A percentile compares a stretch with the other conserved stretches of the same genome.
phyloP scores from a whole-genome alignment of 2,113 vertebrate genomes.

The Bubo blakistoni region DNA sequence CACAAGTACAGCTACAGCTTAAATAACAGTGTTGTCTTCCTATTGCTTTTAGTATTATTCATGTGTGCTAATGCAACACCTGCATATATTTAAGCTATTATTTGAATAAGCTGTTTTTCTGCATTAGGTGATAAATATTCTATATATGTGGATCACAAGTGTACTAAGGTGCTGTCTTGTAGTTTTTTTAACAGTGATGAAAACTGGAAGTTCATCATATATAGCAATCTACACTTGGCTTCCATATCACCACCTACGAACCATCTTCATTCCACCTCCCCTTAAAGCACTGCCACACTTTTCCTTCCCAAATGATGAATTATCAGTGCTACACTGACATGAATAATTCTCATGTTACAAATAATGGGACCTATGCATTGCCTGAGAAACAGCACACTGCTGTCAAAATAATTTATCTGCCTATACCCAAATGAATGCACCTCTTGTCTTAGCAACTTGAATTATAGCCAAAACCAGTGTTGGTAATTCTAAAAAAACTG shows the following conservation, averaged over 20 bases:
- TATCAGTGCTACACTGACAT: background rate
- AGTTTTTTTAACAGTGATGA: background rate
- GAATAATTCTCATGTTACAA: background rate
- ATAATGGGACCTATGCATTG: background rate
- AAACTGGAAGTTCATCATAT: background rate
- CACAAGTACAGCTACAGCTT: background rate
- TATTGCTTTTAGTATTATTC: background rate
- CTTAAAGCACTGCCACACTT: background rate
- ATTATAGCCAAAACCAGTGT: background rate
- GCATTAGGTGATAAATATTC: background rate
- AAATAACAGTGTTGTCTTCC: background rate
- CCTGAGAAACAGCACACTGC: background rate
- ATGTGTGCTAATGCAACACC: background rate
- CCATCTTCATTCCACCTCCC: background rate
- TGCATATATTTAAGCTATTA: background rate
- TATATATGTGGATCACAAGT: accelerated
- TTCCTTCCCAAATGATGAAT: background rate
- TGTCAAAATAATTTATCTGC: constrained; percentile 47
- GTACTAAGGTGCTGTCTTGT: background rate
- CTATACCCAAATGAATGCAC: background rate
- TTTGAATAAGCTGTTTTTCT: background rate
- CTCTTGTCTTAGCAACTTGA: constrained; percentile 2
- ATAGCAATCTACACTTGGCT: background rate
- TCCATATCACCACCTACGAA: background rate
- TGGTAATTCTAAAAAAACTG: background rate